These are phyloP conservation scores for Acanthopleura granulata DNA, from an alignment of 2,888 invertebrate genomes.

Conservation along the genomic window DNA sequence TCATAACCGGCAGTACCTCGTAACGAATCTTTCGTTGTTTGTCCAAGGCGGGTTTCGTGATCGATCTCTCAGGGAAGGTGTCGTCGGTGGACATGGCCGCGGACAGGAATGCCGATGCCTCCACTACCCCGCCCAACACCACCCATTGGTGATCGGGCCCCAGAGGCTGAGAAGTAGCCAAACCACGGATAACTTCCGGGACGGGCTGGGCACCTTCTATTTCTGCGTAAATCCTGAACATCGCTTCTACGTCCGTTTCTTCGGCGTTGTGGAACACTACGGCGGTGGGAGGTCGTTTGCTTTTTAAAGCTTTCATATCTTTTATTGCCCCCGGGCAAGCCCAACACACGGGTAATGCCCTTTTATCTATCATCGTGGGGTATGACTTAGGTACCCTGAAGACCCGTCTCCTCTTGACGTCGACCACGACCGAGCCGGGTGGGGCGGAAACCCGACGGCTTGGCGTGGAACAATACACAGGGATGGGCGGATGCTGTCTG, in stretches of 20 bases:
- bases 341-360: neutral
- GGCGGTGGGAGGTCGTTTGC: neutral
- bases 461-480: neutral
- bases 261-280: neutral
- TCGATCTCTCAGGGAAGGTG: neutral
- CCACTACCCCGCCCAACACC: neutral
- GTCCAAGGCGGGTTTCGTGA: neutral
- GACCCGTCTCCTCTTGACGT: neutral
- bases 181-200: neutral
- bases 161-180: neutral
- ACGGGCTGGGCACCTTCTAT: neutral
- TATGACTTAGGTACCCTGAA: neutral
- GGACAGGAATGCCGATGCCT: neutral
- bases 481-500: neutral
- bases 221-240: neutral
- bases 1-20: neutral
- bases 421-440: neutral
- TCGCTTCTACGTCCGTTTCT: neutral
- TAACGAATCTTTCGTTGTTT: neutral
- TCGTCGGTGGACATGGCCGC: neutral
- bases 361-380: neutral
- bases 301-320: neutral
- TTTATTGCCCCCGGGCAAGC: neutral
- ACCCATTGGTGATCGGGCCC: neutral
- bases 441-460: neutral